Conservation (phyloP, 2,888 invertebrate species). For the Abscondita cerata region DNA sequence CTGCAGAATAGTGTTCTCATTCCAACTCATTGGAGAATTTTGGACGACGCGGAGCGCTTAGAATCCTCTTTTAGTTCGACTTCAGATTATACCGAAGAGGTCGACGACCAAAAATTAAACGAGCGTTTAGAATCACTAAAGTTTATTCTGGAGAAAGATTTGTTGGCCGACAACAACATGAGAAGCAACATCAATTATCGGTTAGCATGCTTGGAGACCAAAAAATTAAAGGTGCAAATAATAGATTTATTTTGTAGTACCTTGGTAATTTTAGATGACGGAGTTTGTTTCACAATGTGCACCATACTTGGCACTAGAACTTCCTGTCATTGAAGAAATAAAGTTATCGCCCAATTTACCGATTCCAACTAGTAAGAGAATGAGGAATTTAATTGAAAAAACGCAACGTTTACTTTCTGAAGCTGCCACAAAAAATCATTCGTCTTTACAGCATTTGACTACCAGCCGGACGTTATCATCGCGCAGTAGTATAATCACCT, state of each 20-base stretch:
- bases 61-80: background rate
- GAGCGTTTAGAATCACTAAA: constrained; percentile 32
- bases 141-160: constrained; percentile 44
- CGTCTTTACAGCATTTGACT: constrained; percentile 50
- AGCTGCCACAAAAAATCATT: constrained; percentile 46
- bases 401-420: constrained; percentile 48
- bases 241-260: no score
- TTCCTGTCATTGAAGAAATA: constrained; percentile 60
- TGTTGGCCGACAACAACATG: constrained; percentile 58
- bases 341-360: constrained; percentile 54
- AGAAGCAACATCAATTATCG: constrained; percentile 64
- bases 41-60: constrained; percentile 27
- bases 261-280: constrained; percentile 60
- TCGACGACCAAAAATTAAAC: constrained; percentile 26
- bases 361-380: constrained; percentile 48
- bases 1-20: constrained; percentile 56
- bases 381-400: constrained; percentile 45
- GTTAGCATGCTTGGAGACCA: constrained; percentile 58
- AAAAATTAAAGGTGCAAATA: constrained; percentile 55
- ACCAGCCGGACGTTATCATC: constrained; percentile 50
- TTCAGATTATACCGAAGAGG: background rate
- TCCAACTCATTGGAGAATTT: constrained; percentile 54
- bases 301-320: constrained; percentile 65
- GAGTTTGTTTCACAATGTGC: constrained; percentile 63
- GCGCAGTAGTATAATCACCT: constrained; percentile 51